Conservation (phyloP, 2,113 vertebrate species). For the Rhinoptilus africanus region DNA sequence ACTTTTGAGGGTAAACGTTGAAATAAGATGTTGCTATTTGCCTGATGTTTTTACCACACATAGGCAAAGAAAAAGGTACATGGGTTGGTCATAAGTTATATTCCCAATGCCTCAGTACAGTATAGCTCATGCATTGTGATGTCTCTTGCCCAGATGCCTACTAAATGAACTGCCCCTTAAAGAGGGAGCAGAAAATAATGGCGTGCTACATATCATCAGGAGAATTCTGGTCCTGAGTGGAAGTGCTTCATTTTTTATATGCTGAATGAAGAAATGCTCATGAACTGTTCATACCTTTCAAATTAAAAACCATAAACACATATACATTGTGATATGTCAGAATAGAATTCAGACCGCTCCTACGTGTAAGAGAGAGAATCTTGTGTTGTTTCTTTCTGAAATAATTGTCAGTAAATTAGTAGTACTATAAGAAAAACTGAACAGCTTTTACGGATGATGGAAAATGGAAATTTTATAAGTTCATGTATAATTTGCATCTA, state of each 20-base stretch:
- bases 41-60: background rate
- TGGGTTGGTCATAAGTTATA: background rate
- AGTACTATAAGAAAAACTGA: background rate
- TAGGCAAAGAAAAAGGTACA: background rate
- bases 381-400: background rate
- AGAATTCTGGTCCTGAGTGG: background rate
- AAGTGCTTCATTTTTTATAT: background rate
- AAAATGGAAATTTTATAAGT: background rate
- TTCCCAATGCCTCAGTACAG: background rate
- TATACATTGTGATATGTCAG: background rate
- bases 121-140: background rate
- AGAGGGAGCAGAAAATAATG: background rate
- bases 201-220: background rate
- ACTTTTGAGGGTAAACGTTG: background rate
- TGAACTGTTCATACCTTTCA: background rate
- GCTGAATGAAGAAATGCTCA: background rate
- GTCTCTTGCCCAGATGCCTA: background rate
- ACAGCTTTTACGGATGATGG: background rate
- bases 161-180: background rate
- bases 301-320: accelerated
- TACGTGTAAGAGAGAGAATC: background rate
- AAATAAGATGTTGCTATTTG: background rate
- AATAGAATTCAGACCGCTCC: background rate
- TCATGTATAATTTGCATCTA: background rate
- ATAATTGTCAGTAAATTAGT: background rate